Percentiles rank a stretch among this genome's conserved stretches.
Evolutionary conservation across 2,113 vertebrate genomes (phyloP).

Genomic region (Pardalotus punctatus): DNA sequence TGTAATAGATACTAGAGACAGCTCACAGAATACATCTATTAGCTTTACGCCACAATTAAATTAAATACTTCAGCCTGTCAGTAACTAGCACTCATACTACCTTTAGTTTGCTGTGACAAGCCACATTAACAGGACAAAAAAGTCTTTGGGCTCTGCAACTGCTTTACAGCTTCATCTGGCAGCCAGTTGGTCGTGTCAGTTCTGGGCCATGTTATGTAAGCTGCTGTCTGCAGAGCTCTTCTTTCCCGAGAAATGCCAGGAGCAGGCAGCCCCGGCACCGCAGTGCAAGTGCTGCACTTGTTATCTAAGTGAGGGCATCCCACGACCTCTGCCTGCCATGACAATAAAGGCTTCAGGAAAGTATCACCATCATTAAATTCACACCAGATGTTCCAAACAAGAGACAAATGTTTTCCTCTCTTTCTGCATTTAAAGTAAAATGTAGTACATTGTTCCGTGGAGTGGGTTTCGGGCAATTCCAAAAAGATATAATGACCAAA

Average conservation of each 20-base stretch:
- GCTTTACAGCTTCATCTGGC: neutral
- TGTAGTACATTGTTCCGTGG: rapidly evolving
- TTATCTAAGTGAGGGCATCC: slow-evolving; percentile 78
- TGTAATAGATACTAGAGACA: neutral
- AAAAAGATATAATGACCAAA: rapidly evolving
- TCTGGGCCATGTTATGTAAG: neutral
- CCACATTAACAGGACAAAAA: neutral
- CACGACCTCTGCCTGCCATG: slow-evolving; percentile 74
- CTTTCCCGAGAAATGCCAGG: neutral
- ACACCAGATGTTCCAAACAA: slow-evolving; percentile 85
- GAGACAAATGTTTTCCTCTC: slow-evolving; percentile 83
- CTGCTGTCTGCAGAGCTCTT: neutral
- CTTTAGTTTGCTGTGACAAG: neutral
- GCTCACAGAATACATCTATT: neutral
- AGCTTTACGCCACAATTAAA: neutral
- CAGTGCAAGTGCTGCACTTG: slow-evolving; percentile 21
- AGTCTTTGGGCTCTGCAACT: neutral
- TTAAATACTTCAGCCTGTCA: neutral
- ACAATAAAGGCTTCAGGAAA: slow-evolving; percentile 82
- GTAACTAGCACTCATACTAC: neutral
- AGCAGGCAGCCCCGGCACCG: neutral
- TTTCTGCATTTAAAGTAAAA: slow-evolving; percentile 9
- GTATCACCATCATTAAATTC: slow-evolving; percentile 82
- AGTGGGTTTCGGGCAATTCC: neutral
- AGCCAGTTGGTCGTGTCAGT: neutral